A percentile compares a stretch with the other conserved stretches of the same genome.
Conservation (phyloP, 1,140 invertebrate species). For the Drosophila sturtevanti region DNA sequence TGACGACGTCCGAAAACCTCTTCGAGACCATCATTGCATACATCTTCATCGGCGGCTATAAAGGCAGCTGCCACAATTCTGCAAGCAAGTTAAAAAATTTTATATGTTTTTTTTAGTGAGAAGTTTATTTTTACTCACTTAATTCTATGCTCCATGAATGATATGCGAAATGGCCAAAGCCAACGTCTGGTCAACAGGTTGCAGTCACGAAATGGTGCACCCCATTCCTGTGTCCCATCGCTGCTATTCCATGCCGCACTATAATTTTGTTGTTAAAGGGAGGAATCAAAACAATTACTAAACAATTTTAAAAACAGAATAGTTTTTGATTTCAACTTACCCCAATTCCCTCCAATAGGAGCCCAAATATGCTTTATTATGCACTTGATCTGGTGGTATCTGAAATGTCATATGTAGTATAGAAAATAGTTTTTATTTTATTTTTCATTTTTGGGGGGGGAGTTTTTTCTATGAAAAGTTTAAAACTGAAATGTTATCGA, state of each 20-base stretch:
- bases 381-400: conserved; percentile 80
- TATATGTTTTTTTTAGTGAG: too few species aligned
- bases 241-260: conserved; percentile 81
- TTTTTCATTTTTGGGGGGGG: too few species aligned
- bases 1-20: conserved; percentile 81
- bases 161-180: conserved; percentile 82
- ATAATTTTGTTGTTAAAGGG: conserved; percentile 14
- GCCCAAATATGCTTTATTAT: conserved; percentile 77
- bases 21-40: conserved; percentile 82
- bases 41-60: conserved; percentile 81
- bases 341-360: conserved; percentile 82
- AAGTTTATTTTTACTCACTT: conserved; percentile 54
- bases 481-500: conserved; percentile 1
- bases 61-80: conserved; percentile 82
- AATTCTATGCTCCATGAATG: conserved; percentile 73
- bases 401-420: conserved; percentile 25
- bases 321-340: conserved; percentile 49
- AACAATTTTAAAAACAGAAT: conserved; percentile 32
- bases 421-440: conserved; percentile 1
- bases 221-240: conserved; percentile 80
- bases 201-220: conserved; percentile 81
- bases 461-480: too few species aligned
- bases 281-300: conserved; percentile 39
- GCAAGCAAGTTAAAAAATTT: conserved; percentile 2
- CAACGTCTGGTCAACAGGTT: conserved; percentile 78